These are phyloP conservation scores for Drosophila algonquin DNA, from an alignment of 2,888 invertebrate species.

Conservation along the genomic window DNA sequence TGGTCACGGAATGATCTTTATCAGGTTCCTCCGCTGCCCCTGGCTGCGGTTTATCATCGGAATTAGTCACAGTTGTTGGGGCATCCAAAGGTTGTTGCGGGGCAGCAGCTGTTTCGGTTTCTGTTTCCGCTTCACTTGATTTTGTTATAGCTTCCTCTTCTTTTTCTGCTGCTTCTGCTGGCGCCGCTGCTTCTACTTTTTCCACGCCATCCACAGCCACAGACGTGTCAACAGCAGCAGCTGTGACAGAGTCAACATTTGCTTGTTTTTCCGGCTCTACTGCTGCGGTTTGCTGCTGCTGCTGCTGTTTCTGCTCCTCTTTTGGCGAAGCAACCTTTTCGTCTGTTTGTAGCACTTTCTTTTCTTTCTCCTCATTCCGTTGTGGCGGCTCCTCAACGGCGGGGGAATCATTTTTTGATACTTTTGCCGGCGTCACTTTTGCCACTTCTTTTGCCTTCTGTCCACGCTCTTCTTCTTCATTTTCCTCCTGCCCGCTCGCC, in stretches of 20 bases:
- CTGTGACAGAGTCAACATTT: background rate
- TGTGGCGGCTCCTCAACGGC: conserved; percentile 8
- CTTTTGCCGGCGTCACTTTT: background rate
- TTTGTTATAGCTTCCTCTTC: background rate
- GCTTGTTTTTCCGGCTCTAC: background rate
- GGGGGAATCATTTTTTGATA: too few relatives aligned
- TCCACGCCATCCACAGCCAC: conserved; percentile 28
- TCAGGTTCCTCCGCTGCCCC: background rate
- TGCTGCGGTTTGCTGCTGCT: background rate
- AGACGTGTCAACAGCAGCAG: conserved; percentile 13
- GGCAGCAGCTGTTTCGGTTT: conserved; percentile 32
- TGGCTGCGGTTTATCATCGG: conserved; percentile 7
- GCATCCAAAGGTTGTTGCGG: conserved; percentile 4
- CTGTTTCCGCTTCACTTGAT: conserved; percentile 13
- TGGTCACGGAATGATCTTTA: conserved; percentile 32
- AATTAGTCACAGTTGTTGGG: conserved; percentile 18
- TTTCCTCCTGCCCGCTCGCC: conserved; percentile 14
- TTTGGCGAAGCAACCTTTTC: background rate
- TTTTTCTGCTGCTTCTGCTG: conserved; percentile 13
- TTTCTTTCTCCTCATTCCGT: conserved; percentile 8
- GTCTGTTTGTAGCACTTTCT: background rate
- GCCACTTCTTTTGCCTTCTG: background rate
- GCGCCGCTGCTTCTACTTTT: conserved; percentile 22
- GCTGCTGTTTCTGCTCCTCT: background rate
- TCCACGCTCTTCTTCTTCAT: background rate